Conservation (phyloP, 2,888 invertebrate genomes). For the Aleiodes leptofemur region DNA sequence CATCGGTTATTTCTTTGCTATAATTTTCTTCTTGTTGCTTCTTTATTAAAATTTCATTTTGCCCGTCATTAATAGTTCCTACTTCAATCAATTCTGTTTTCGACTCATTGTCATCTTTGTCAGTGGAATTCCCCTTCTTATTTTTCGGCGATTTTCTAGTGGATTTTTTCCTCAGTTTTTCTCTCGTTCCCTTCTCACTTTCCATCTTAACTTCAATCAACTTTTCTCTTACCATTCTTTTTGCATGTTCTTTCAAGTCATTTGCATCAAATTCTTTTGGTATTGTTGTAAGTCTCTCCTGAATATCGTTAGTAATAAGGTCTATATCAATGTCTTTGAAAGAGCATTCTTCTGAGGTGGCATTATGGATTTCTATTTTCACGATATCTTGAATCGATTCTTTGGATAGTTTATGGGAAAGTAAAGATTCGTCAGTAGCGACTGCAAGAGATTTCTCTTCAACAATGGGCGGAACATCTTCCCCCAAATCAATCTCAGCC, state of each 20-base stretch:
- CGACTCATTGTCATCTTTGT: no score
- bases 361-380: background rate
- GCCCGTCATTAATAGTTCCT: no score
- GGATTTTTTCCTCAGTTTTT: constrained; percentile 51
- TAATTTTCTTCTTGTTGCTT: no score
- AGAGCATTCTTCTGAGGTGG: background rate
- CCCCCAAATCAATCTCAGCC: no score
- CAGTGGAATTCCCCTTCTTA: background rate
- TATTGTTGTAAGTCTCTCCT: constrained; percentile 20
- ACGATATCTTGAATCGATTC: constrained; percentile 34
- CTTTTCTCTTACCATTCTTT: constrained; percentile 2
- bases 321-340: background rate
- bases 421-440: background rate
- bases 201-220: constrained; percentile 11
- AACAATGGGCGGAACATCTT: background rate
- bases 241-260: constrained; percentile 39
- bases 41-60: no score
- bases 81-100: no score
- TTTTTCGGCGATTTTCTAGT: background rate
- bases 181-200: constrained; percentile 40
- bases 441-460: constrained; percentile 11
- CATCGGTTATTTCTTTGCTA: no score
- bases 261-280: constrained; percentile 39
- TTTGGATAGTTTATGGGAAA: constrained; percentile 19
- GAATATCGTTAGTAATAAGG: background rate